Percentiles rank a stretch among this genome's conserved stretches.
Conservation (phyloP, 2,888 invertebrate species). For the Atrina japonica region DNA sequence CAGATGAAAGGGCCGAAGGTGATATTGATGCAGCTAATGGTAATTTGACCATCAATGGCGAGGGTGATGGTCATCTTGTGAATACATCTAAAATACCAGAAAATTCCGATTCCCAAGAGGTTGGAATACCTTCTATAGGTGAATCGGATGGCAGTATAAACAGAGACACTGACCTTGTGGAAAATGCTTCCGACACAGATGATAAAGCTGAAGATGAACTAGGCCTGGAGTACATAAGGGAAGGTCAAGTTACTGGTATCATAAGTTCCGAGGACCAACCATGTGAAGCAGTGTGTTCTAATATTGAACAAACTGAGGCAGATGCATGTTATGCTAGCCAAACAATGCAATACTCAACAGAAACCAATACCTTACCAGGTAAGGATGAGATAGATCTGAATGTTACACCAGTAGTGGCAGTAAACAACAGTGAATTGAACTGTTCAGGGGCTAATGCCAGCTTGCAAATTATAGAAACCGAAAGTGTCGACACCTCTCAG, state of each 20-base stretch:
- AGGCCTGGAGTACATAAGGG: constrained; percentile 18
- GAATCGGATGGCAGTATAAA: background rate
- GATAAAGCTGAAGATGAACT: constrained; percentile 30
- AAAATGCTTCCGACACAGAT: constrained; percentile 4
- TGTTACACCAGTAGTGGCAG: too few species aligned
- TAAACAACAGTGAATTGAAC: too few species aligned
- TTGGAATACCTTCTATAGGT: too few species aligned
- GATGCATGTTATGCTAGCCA: constrained; percentile 5
- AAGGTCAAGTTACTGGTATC: constrained; percentile 19
- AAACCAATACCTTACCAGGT: too few species aligned
- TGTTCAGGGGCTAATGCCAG: too few species aligned
- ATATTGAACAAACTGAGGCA: constrained; percentile 1
- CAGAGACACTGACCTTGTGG: constrained; percentile 3
- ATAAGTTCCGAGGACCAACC: background rate
- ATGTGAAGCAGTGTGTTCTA: background rate
- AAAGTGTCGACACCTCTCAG: too few species aligned
- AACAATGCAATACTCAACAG: too few species aligned
- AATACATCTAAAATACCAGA: background rate
- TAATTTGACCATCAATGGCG: too few species aligned
- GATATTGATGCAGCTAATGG: background rate
- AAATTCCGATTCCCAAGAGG: background rate
- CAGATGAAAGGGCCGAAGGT: too few species aligned
- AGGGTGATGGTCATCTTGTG: background rate
- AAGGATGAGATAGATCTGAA: too few species aligned
- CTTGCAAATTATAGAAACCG: too few species aligned